A percentile compares a stretch with the other conserved stretches of the same genome.
These are phyloP conservation scores for Ectobius pallidus DNA, from an alignment of 2,888 invertebrate genomes.

Conservation along the genomic window DNA sequence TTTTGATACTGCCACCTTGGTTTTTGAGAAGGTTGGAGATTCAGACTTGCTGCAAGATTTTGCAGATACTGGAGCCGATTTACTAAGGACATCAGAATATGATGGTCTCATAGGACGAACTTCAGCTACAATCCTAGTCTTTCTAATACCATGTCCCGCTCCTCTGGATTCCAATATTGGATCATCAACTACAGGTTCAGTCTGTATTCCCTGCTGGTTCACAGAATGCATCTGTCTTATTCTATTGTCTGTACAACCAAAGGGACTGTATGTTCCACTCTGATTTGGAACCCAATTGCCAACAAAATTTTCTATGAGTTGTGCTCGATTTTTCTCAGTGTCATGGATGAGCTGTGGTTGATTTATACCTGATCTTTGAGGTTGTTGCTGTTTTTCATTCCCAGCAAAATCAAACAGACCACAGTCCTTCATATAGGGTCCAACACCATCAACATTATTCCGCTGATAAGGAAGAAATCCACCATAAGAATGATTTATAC, in stretches of 20 bases:
- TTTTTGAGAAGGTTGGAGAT: constrained; percentile 46
- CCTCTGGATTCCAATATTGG: constrained; percentile 47
- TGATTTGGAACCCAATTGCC: constrained; percentile 76
- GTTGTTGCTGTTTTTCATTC: constrained; percentile 40
- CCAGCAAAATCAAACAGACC: constrained; percentile 33
- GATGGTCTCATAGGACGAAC: constrained; percentile 84
- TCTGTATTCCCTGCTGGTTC: constrained; percentile 39
- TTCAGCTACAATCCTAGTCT: constrained; percentile 50
- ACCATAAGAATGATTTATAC: constrained; percentile 31
- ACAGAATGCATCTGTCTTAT: constrained; percentile 48
- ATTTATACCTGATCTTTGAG: constrained; percentile 48
- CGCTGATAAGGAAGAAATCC: constrained; percentile 38
- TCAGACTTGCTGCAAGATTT: constrained; percentile 52
- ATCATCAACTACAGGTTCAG: constrained; percentile 24
- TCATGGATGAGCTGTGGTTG: constrained; percentile 39
- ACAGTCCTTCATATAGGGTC: constrained; percentile 28
- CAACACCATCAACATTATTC: constrained; percentile 11
- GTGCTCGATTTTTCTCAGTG: constrained; percentile 46
- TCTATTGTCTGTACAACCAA: constrained; percentile 66
- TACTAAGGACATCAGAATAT: constrained; percentile 83
- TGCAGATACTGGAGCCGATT: constrained; percentile 61
- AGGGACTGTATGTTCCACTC: constrained; percentile 75
- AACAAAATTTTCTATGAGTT: constrained; percentile 72
- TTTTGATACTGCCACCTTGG: constrained; percentile 44
- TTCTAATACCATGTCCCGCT: constrained; percentile 41